Base-by-base conservation (phyloP, 2,797 vertebrate species). In the Rhyacichthys aspro region DNA sequence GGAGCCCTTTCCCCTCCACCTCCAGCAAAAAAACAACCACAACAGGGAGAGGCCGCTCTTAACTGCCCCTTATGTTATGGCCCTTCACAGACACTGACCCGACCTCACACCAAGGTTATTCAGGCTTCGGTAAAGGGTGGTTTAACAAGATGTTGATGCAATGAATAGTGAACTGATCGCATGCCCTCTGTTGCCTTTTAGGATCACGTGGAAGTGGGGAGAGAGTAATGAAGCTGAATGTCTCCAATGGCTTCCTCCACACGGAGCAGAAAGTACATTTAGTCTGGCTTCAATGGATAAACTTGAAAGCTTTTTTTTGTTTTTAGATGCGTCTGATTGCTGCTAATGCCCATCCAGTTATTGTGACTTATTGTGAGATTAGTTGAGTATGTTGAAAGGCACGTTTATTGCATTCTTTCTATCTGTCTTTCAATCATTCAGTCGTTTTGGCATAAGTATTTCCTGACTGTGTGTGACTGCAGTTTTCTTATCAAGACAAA, bases 11-110 rank as follows among this genome's bases (percentile, higher is more conserved):
- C 52, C 64, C 50, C 58, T 68, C 49, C 70, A 78, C 78, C 79
- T 64, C 74, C 60, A 78, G 81, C 74, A n/a, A 70, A 72, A n/a
- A 46, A 71, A 82, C 71, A 72, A 82, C 74, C 60, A 75, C 50
- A 64, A 8, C 39, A 59, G 62, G 68, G 68, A 64, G 70, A 63
- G 74, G 69, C 58, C 52, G 61, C 1, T 34, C 60, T 42, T 45
- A 10, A 11, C 44, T 44, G 54, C 61, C 71, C 64, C 63, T 63
- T 34, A 54, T 70, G 65, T 46, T 69, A 12, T 34, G 37, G 54
- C 32, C 42, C 3, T 59, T 74, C 52, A 61, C 43, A 0, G 39
- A 59, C 19, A 63, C 53, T 75, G 78, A 58, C 76, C 69, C 70
- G 58, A 69, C 50, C 58, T 69, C 46, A 67, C 62, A 37, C 43